Percentiles rank a stretch among this genome's conserved stretches.
phyloP scores from a whole-genome alignment of 2,113 vertebrate species.

The Poicephalus meyeri region DNA sequence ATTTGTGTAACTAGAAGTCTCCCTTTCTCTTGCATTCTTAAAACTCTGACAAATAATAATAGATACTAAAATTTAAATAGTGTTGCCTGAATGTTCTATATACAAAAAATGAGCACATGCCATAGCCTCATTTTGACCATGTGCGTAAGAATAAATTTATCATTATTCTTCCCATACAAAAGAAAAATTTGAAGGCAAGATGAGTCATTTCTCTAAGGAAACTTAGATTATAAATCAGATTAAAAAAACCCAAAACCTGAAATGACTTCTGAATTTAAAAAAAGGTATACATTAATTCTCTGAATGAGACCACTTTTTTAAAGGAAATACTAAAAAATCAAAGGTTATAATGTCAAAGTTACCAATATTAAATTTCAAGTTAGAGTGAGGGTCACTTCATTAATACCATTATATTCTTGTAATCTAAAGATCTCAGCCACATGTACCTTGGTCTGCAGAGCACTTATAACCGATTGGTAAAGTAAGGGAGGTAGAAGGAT shows the following conservation, averaged over 20 bases:
- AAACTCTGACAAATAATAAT: neutral
- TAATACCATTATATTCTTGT: neutral
- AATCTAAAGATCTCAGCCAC: neutral
- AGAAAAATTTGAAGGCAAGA: neutral
- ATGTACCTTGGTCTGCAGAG: neutral
- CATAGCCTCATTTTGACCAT: neutral
- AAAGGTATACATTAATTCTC: neutral
- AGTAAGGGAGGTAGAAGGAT: neutral
- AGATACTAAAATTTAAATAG: neutral
- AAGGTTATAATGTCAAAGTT: neutral
- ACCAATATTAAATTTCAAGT: neutral
- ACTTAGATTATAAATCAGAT: neutral
- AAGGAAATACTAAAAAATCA: neutral
- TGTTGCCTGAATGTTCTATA: neutral
- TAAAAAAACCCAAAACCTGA: neutral
- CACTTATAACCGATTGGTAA: rapidly evolving
- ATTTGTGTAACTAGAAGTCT: neutral
- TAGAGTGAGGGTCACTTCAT: constrained; percentile 7
- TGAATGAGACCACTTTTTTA: neutral
- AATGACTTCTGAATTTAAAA: neutral
- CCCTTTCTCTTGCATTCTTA: neutral
- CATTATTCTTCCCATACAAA: neutral
- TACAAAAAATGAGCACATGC: neutral
- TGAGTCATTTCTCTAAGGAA: neutral
- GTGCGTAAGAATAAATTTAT: neutral